A percentile compares a stretch with the other conserved stretches of the same genome.
Conservation (phyloP, 1,140 invertebrate genomes). For the Saccostrea cuccullata region DNA sequence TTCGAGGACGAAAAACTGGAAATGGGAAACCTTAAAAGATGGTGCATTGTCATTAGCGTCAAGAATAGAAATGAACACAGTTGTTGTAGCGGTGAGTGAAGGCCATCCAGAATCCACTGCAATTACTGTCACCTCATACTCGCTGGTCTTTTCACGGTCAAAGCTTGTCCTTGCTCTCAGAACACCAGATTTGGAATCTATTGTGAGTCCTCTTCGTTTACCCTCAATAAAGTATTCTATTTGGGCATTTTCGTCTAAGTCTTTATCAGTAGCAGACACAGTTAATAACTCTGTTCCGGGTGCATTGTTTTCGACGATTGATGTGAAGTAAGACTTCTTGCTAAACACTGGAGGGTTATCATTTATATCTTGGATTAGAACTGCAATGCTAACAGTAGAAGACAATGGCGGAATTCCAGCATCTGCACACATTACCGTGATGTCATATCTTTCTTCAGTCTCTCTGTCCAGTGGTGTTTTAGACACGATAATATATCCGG, state of each 20-base stretch:
- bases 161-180: slow-evolving; percentile 52
- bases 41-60: slow-evolving; percentile 82
- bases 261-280: slow-evolving; percentile 95
- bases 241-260: slow-evolving; percentile 95
- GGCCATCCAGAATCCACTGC: slow-evolving; percentile 81
- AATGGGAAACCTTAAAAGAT: slow-evolving; percentile 58
- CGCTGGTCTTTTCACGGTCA: slow-evolving; percentile 55
- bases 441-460: slow-evolving; percentile 87
- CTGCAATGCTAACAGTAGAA: slow-evolving; percentile 93
- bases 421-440: slow-evolving; percentile 95
- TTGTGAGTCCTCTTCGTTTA: slow-evolving; percentile 83
- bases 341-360: slow-evolving; percentile 97
- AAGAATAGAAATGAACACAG: slow-evolving; percentile 81
- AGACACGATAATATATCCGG: slow-evolving; percentile 82
- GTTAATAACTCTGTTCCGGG: slow-evolving; percentile 92
- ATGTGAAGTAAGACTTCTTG: slow-evolving; percentile 90
- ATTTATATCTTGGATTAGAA: slow-evolving; percentile 94
- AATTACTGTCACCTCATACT: slow-evolving; percentile 50
- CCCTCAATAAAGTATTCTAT: slow-evolving; percentile 90
- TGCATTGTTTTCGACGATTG: slow-evolving; percentile 93
- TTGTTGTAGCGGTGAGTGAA: slow-evolving; percentile 69
- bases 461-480: slow-evolving; percentile 95
- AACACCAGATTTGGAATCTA: slow-evolving; percentile 51
- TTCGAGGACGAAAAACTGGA: slow-evolving; percentile 63
- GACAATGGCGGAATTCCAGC: slow-evolving; percentile 91